phyloP scores from a whole-genome alignment of 2,797 vertebrate species.

The Poliocrania exsul region DNA sequence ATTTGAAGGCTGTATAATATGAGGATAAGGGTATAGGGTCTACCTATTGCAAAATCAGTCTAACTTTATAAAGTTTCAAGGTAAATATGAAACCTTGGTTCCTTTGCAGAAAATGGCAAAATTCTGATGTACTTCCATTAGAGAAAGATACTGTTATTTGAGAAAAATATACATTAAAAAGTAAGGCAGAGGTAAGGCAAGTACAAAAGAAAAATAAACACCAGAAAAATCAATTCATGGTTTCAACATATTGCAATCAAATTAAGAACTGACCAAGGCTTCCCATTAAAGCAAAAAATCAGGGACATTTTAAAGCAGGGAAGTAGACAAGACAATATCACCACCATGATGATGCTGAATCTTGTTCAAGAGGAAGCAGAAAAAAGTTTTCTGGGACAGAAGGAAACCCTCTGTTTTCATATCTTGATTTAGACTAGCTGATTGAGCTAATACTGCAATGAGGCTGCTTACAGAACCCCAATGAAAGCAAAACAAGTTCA shows the following conservation, averaged over 20 bases:
- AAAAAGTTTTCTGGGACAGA: not conserved
- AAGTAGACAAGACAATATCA: not conserved
- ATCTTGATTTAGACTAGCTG: not conserved
- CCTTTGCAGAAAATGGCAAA: not conserved
- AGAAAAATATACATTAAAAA: not conserved
- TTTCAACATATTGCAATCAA: not conserved
- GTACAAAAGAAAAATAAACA: not conserved
- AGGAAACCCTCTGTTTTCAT: not conserved
- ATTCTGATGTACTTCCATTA: not conserved
- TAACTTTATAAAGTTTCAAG: not conserved
- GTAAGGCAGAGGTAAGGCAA: not conserved
- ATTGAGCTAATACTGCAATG: not conserved
- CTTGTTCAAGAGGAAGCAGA: not conserved
- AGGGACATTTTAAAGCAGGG: not conserved
- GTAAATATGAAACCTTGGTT: not conserved
- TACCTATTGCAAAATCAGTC: not conserved
- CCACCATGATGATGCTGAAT: rapidly evolving
- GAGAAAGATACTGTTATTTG: not conserved
- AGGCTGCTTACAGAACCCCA: not conserved
- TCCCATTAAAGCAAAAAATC: not conserved
- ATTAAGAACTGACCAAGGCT: not conserved
- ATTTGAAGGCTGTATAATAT: not conserved
- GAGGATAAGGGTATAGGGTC: not conserved
- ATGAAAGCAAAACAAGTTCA: not conserved
- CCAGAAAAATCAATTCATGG: not conserved